Base-by-base conservation (phyloP, 2,888 invertebrate genomes). In the Gandaritis pyraliata region DNA sequence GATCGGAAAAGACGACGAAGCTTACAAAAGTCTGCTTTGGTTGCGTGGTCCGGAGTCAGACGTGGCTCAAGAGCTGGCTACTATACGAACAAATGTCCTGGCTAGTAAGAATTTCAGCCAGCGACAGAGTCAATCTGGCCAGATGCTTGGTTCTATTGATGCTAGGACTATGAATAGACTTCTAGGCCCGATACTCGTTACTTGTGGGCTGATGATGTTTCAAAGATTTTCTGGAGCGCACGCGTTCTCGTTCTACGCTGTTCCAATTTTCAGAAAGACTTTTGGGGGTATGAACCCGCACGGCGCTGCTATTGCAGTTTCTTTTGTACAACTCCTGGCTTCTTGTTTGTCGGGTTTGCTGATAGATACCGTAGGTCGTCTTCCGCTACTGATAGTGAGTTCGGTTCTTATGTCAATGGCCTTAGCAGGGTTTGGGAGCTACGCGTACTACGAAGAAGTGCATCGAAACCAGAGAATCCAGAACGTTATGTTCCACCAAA, bases 131-230 rank as follows among this genome's bases (percentile, higher is more conserved):
- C 88, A 91, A 71, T 85, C 90, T 8, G 82, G 89, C 0, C 89
- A 90, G 38, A 77, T 92, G 1, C 80, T 92, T 0, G 88, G 80
- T 53, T 89, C 90, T 0, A 72, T 93, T 5, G 90, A 92, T 61
- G 88, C 83, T 0, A 81, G 91, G 45, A 90, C 93, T 33, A 89
- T 92, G 82, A 89, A 92, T 58, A 80, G 93, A 45, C 77, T 93
- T 12, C 76, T 93, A n/a, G 95, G 95, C 68, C 97, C 98, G 12
- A 94, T 97, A 49, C 87, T 96, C 63, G 96, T 97, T 56, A 96
- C 97, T 1, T 96, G 97, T 78, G 96, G 96, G 16, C 92, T 98
- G 70, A 97, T 97, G 97, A 95, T 97, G 88, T 97, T 98, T 80
- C 98, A 97, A 81, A 94, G 97, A 61, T 95, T 96, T 75, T 93